Conservation (phyloP, 2,888 invertebrate genomes). For the Pherbina coryleti region DNA sequence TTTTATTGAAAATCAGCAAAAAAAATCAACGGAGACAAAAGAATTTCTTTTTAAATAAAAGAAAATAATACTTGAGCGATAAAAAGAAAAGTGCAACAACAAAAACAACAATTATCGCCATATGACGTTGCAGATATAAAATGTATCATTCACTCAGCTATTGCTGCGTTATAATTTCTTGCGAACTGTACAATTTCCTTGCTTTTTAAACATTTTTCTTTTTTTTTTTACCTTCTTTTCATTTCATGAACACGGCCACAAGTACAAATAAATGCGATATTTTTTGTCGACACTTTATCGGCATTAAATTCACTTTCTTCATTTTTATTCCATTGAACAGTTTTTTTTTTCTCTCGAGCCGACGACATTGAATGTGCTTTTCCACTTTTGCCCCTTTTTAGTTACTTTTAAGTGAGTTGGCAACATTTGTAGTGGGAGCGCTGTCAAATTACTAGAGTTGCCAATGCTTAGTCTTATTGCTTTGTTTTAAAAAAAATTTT, state of each 20-base stretch:
- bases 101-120: not conserved
- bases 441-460: too few species aligned
- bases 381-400: too few species aligned
- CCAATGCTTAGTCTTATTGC: too few species aligned
- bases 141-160: not conserved
- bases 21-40: not conserved
- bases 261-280: not conserved
- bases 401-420: too few species aligned
- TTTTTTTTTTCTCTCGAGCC: too few species aligned
- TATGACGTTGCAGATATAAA: not conserved
- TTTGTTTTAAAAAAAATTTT: too few species aligned
- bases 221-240: not conserved
- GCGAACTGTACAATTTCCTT: not conserved
- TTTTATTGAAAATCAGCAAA: not conserved
- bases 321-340: too few species aligned
- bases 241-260: not conserved
- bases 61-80: not conserved
- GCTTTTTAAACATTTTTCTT: not conserved
- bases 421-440: too few species aligned
- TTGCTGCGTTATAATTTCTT: too few species aligned
- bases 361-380: too few species aligned
- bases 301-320: too few species aligned
- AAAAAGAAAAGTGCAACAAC: conserved; percentile 24
- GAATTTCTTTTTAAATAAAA: not conserved
- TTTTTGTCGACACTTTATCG: not conserved